Conservation (phyloP, 64 coral and sea anemone genomes). For the Montipora efflorescens region DNA sequence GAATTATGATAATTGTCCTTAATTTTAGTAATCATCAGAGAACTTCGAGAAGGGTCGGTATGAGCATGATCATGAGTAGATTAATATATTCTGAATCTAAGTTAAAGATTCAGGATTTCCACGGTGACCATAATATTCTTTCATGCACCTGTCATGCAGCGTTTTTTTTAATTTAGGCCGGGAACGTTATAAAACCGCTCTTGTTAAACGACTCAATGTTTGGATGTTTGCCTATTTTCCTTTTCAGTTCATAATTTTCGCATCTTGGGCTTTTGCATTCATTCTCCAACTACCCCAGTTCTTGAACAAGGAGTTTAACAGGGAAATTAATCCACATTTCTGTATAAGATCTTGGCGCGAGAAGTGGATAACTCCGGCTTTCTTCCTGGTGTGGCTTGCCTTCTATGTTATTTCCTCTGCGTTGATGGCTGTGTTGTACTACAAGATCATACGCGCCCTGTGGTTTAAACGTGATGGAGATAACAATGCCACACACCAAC, state of each 20-base stretch:
- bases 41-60: too few species aligned
- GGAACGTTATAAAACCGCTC: too few species aligned
- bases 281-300: not conserved
- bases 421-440: constrained; percentile 61
- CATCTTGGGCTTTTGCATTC: not conserved
- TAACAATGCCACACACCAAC: not conserved
- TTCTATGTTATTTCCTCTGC: not conserved
- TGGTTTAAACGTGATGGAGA: constrained; percentile 36
- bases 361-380: not conserved
- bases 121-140: too few species aligned
- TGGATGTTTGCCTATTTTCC: not conserved
- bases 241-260: constrained; percentile 7
- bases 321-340: not conserved
- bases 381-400: not conserved
- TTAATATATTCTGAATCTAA: too few species aligned
- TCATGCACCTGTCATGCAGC: too few species aligned
- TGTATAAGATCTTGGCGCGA: constrained; percentile 6
- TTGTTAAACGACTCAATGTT: too few species aligned
- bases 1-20: too few species aligned
- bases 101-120: too few species aligned
- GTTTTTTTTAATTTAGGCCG: too few species aligned
- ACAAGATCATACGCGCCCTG: constrained; percentile 24
- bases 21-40: too few species aligned
- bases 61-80: too few species aligned
- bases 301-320: not conserved